Base-by-base conservation (phyloP, 1,140 invertebrate genomes). In the Leptinotarsa defecta region DNA sequence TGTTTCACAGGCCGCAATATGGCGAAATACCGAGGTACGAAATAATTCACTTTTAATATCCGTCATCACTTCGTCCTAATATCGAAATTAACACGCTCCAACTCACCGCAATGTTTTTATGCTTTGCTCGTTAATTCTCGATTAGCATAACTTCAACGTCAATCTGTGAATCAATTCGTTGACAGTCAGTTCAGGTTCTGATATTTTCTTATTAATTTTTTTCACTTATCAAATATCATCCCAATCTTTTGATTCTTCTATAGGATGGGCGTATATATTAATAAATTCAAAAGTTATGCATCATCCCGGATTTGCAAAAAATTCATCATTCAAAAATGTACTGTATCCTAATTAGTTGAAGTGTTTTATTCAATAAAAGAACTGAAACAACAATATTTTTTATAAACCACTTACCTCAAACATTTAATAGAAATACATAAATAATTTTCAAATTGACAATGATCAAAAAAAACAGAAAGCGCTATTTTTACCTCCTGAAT, bases 11-110 rank as follows among this genome's bases (percentile, higher is more conserved):
- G n/a, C 52, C 17, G 67, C 67, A 68, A 68, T 48, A 49, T 68
- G 67, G 34, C 27, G 67, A 67, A 22, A 27, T 27, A n/a, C 19
- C 43, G 67, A 68, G 67, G 67, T 68, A 68, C 15, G 13, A 68
- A 68, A 43, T 68, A 68, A 68, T 68, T 68, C 43, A n/a, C 67
- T 68, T 68, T 68, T 68, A 68, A 68, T 68, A 68, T 49, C 67
- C 67, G 67, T 68, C 67, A 68, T 68, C 67, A 68, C 67, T 34
- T 68, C 67, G 11, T 68, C 24, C 67, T 43, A 68, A 43, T 68
- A 68, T 68, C 34, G 34, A 48, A 68, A 68, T 68, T 68, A 68
- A 68, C 67, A 68, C 67, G 67, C 67, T 68, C 43, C 34, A 68
- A 27, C 67, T 68, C 67, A 68, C 67, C 67, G 27, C 34, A 34